Percentiles rank a stretch among this genome's conserved stretches.
These are phyloP conservation scores for Alca torda DNA, from an alignment of 2,797 vertebrate genomes.

Conservation along the genomic window DNA sequence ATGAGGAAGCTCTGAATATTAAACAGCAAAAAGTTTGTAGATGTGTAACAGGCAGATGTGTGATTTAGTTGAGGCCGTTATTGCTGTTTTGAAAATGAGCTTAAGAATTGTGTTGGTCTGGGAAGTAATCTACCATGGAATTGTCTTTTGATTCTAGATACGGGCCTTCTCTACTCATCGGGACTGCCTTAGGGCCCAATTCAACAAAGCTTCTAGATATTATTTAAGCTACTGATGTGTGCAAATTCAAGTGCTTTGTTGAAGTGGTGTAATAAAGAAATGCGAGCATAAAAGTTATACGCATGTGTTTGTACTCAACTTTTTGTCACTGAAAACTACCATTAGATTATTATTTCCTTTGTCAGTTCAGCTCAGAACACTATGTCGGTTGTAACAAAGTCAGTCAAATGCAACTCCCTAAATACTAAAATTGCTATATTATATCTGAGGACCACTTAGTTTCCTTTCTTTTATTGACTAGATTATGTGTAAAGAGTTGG, in stretches of 20 bases:
- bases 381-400: not conserved
- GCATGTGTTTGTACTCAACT: not conserved
- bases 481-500: not conserved
- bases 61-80: not conserved
- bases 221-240: not conserved
- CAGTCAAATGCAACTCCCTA: not conserved
- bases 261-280: not conserved
- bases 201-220: not conserved
- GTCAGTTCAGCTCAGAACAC: not conserved
- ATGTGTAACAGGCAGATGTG: not conserved
- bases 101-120: not conserved
- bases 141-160: not conserved
- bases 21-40: not conserved
- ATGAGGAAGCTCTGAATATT: not conserved
- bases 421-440: not conserved
- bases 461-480: not conserved
- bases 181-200: not conserved
- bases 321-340: not conserved
- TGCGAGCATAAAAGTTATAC: not conserved
- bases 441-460: not conserved
- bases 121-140: not conserved
- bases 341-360: not conserved
- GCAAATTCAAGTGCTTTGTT: not conserved
- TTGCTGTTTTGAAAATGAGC: not conserved
- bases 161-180: not conserved